phyloP scores from a whole-genome alignment of 2,113 vertebrate species.

The Patagioenas fasciata region DNA sequence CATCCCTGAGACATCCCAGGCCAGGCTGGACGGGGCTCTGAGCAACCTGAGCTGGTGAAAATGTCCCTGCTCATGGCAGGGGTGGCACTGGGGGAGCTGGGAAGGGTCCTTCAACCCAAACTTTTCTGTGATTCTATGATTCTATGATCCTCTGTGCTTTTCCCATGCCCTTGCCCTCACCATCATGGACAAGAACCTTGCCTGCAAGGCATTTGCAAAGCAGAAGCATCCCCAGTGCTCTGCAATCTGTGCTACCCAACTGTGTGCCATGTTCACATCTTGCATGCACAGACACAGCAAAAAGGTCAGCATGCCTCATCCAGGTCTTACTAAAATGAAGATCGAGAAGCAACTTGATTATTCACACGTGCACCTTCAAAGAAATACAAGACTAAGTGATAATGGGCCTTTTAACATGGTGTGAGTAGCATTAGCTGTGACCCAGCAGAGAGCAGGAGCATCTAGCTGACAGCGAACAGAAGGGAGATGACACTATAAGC shows the following conservation, averaged over 20 bases:
- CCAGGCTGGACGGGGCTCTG: too few relatives aligned
- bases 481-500: neutral
- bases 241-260: neutral
- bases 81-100: too few relatives aligned
- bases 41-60: too few relatives aligned
- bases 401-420: neutral
- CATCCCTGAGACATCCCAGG: too few relatives aligned
- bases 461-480: neutral
- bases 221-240: neutral
- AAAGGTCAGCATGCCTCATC: neutral
- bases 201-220: neutral
- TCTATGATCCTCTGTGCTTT: neutral
- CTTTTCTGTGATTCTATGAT: neutral
- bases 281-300: neutral
- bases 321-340: neutral
- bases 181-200: neutral
- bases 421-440: neutral
- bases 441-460: neutral
- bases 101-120: too few relatives aligned
- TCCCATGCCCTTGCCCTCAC: neutral
- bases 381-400: neutral
- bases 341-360: neutral
- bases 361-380: neutral
- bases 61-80: too few relatives aligned
- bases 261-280: neutral